These are phyloP conservation scores for Diadema setosum DNA, from an alignment of 35 echinoderm and acorn worm genomes.

Conservation along the genomic window DNA sequence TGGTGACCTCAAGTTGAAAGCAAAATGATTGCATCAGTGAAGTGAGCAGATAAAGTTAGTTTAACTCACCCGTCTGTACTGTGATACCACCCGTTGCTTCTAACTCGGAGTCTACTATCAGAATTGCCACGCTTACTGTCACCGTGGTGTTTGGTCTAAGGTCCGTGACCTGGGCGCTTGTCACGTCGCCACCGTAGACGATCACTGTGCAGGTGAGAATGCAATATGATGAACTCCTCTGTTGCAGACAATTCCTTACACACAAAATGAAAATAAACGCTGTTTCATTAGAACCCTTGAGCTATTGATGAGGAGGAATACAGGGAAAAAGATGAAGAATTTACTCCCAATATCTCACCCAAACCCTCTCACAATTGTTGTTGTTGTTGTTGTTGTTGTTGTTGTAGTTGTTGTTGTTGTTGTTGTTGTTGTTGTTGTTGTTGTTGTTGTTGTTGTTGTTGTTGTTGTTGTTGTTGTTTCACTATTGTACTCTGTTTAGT, in stretches of 20 bases:
- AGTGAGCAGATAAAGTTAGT: no score
- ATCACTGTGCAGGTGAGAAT: background rate
- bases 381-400: no score
- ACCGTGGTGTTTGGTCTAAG: conserved; percentile 13
- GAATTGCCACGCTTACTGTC: conserved; percentile 37
- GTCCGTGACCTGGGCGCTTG: background rate
- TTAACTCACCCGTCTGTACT: background rate
- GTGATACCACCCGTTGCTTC: conserved; percentile 26
- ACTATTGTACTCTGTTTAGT: background rate
- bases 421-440: background rate
- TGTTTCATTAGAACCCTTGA: background rate
- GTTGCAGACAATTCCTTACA: no score
- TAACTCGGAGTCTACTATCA: conserved; percentile 5
- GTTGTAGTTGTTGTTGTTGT: background rate
- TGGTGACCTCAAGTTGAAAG: no score
- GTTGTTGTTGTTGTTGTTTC: background rate
- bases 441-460: background rate
- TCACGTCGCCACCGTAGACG: conserved; percentile 35
- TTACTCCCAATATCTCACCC: no score
- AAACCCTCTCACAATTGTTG: no score
- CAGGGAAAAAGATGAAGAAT: no score
- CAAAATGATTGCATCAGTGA: no score
- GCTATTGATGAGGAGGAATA: background rate
- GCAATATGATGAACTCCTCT: no score
- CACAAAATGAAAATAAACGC: no score